Base-by-base conservation (phyloP, 2,797 vertebrate species). In the Astyanax mexicanus region DNA sequence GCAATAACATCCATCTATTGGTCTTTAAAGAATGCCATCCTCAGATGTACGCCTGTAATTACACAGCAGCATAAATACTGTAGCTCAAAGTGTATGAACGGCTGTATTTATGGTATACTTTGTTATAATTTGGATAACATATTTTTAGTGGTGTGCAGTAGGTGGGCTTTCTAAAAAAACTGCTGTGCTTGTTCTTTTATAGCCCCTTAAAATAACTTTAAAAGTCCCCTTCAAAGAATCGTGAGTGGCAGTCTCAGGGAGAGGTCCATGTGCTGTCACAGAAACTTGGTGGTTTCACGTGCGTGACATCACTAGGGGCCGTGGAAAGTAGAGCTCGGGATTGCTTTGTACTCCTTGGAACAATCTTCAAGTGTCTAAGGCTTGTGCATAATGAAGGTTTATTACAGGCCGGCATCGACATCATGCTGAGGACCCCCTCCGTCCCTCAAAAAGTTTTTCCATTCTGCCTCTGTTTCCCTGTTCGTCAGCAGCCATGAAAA, bases 331-430 rank as follows among this genome's bases (percentile, higher is more conserved):
- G 38, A 7, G 51, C 42, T 72, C 38, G 19, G 29, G 5, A 17
- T 40, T 62, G 54, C 58, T 82, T 76, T 79, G 45, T 32, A 64
- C 42, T 62, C 58, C 19, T 80, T 83, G 61, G 62, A 73, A 73
- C 49, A 76, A 68, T 76, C 40, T 74, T 51, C 13, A 57, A 42
- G 58, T 54, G 44, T 70, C 52, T 71, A 69, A 62, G 55, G 47
- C 47, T 67, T 27, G 73, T 73, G 68, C 38, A 71, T 74, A 79
- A 81, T 76, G 29, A 75, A 45, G 15, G 55, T 79, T 77, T 81
- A 79, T 84, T 83, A 60, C 70, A 79, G 75, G 42, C 55, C 73
- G 77, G 67, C 71, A 79, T 77, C 64, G 70, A 51, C 21, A 29
- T 51, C 74, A 69, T 17, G 72, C 78, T 60, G 65, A 68, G 72